These are phyloP conservation scores for Scomberomorus guttatus DNA, from an alignment of 2,797 vertebrate genomes.

Conservation along the genomic window DNA sequence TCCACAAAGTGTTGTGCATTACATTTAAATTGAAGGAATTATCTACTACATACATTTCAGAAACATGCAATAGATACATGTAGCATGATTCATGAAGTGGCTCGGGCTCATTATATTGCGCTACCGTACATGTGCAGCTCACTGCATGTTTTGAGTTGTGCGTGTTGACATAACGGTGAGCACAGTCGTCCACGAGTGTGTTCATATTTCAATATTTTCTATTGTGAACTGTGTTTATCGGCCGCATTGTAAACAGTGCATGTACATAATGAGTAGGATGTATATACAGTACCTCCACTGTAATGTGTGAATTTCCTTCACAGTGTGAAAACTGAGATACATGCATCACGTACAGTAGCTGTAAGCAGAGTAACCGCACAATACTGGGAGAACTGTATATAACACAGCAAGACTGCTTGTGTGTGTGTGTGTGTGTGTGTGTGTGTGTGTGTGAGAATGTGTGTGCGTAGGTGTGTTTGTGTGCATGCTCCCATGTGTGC, in stretches of 20 bases:
- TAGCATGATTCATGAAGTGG: constrained; percentile 25
- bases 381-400: constrained; percentile 47
- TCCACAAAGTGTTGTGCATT: constrained; percentile 67
- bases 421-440: constrained; percentile 41
- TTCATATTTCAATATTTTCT: neutral
- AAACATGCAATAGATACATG: constrained; percentile 53
- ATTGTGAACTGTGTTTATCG: constrained; percentile 5
- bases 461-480: constrained; percentile 36
- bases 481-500: constrained; percentile 46
- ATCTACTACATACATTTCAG: constrained; percentile 64
- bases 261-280: constrained; percentile 18
- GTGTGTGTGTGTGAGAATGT: constrained; percentile 54
- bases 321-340: constrained; percentile 30
- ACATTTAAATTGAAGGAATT: constrained; percentile 79
- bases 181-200: neutral
- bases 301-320: constrained; percentile 16
- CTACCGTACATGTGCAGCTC: neutral
- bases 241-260: neutral
- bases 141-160: neutral
- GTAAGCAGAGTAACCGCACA: constrained; percentile 22
- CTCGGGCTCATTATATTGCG: constrained; percentile 15
- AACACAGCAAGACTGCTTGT: constrained; percentile 8
- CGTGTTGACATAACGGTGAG: neutral
- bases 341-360: constrained; percentile 33
- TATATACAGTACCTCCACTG: neutral